phyloP scores from a whole-genome alignment of 35 echinoderm and acorn worm genomes.

The Stichopus chloronotus region DNA sequence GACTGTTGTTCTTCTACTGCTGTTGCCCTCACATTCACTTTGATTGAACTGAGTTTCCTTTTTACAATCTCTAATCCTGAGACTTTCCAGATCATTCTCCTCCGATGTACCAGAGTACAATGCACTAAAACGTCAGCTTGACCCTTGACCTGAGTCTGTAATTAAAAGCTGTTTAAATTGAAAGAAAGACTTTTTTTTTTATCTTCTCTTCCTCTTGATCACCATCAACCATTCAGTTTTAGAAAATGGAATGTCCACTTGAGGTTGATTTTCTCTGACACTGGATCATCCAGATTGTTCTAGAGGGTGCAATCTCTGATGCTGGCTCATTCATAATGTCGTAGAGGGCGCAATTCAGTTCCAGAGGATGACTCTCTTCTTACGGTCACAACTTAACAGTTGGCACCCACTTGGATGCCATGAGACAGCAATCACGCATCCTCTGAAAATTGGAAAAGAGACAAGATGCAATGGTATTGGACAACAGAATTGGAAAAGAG shows the following conservation, averaged over 20 bases:
- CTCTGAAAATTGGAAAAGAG: slow-evolving; percentile 63
- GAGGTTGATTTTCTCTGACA: neutral
- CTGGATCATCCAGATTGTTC: neutral
- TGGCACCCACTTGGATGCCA: slow-evolving; percentile 89
- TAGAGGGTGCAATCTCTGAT: too few relatives aligned
- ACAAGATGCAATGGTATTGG: neutral
- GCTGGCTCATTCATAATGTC: too few relatives aligned
- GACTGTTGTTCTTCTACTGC: neutral
- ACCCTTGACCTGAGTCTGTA: too few relatives aligned
- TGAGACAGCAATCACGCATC: slow-evolving; percentile 78
- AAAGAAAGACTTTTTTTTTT: neutral
- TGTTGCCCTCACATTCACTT: neutral
- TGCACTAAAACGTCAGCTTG: too few relatives aligned
- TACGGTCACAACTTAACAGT: slow-evolving; percentile 88
- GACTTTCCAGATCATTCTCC: too few relatives aligned
- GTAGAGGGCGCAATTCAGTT: neutral
- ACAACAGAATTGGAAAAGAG: too few relatives aligned
- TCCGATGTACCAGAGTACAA: too few relatives aligned
- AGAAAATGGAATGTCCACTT: neutral
- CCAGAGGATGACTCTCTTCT: slow-evolving; percentile 89
- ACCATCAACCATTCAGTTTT: neutral
- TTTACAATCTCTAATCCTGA: neutral
- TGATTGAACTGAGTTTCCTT: neutral
- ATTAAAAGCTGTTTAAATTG: too few relatives aligned
- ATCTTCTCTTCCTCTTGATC: neutral